Evolutionary conservation across 2,888 invertebrate species (phyloP).

Genomic region (Cloeon dipterum): DNA sequence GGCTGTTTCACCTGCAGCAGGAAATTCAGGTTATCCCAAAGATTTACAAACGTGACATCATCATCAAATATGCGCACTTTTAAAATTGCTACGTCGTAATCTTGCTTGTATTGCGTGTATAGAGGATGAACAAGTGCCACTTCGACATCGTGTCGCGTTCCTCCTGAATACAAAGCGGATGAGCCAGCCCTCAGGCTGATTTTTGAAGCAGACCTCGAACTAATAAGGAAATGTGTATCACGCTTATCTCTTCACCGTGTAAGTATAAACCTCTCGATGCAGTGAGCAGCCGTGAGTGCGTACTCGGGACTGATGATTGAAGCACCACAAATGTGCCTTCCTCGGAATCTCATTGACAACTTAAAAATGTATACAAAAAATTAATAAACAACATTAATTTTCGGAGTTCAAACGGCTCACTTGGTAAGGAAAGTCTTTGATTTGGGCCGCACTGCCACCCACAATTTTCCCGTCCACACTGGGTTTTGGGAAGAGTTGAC

Average conservation of each 20-base stretch:
- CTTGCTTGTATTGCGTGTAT: constrained; percentile 15
- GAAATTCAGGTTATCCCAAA: too few species aligned
- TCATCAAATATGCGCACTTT: too few species aligned
- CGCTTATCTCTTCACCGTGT: not conserved
- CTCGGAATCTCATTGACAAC: constrained; percentile 21
- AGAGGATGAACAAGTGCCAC: constrained; percentile 15
- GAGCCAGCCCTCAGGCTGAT: constrained; percentile 12
- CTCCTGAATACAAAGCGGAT: constrained; percentile 9
- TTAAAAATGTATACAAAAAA: not conserved
- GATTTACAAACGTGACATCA: too few species aligned
- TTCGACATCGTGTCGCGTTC: constrained; percentile 10
- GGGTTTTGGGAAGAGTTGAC: not conserved
- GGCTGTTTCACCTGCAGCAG: constrained; percentile 7
- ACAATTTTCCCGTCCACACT: constrained; percentile 15
- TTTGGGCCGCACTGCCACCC: constrained; percentile 23
- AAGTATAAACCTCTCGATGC: constrained; percentile 11
- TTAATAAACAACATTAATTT: not conserved
- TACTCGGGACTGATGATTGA: constrained; percentile 23
- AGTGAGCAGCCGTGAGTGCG: constrained; percentile 27
- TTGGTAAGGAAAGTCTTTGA: constrained; percentile 28
- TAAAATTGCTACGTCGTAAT: constrained; percentile 22
- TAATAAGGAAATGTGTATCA: not conserved
- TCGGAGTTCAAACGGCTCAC: too few species aligned
- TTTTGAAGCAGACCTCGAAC: constrained; percentile 5
- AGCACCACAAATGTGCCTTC: constrained; percentile 27